phyloP scores from a whole-genome alignment of 1,140 invertebrate species.

The Calliopsis andreniformis region DNA sequence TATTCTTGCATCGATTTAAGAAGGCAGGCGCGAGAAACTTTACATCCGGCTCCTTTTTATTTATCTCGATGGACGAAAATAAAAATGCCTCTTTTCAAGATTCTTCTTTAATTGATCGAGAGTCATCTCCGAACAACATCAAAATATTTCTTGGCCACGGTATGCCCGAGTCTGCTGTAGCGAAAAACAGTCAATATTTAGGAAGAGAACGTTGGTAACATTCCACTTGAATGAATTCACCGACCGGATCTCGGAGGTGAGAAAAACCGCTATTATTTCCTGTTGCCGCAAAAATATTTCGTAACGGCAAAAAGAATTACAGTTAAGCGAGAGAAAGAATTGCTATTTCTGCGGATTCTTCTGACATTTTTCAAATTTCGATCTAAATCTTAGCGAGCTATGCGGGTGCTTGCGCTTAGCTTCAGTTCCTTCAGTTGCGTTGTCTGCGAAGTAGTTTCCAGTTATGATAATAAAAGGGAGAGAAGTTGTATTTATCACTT shows the following conservation, averaged over 20 bases:
- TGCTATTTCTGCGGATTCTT: background rate
- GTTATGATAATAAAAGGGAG: too few species aligned
- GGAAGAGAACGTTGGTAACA: background rate
- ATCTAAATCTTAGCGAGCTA: background rate
- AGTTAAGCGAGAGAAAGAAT: too few species aligned
- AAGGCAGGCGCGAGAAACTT: too few species aligned
- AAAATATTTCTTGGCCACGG: background rate
- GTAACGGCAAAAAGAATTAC: background rate
- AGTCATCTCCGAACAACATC: background rate
- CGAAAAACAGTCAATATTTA: background rate
- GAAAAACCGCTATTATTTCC: conserved; percentile 17
- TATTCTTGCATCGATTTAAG: too few species aligned
- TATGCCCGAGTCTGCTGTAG: background rate
- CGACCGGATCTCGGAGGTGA: conserved; percentile 16
- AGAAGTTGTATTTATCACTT: too few species aligned
- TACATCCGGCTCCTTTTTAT: too few species aligned
- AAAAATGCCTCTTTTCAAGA: background rate
- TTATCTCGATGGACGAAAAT: background rate
- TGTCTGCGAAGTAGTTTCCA: conserved; percentile 15
- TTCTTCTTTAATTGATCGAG: background rate
- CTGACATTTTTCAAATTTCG: background rate
- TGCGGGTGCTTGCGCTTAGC: background rate
- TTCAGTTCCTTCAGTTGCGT: conserved; percentile 1
- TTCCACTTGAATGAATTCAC: conserved; percentile 34
- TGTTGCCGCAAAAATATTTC: background rate